phyloP scores from a whole-genome alignment of 1,140 invertebrate species.

The Procambarus clarkii region DNA sequence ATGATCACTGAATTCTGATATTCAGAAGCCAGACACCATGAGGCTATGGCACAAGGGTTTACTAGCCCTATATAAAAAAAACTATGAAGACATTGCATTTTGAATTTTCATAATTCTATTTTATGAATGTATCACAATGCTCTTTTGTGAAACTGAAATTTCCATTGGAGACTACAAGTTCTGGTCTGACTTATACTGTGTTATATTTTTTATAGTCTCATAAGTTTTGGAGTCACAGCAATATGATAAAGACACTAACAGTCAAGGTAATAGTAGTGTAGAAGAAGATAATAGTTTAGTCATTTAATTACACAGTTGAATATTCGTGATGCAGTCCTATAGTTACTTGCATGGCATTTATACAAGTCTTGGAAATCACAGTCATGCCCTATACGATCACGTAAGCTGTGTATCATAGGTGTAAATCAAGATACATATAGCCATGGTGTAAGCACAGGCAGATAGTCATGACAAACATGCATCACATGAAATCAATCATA shows the following conservation, averaged over 20 bases:
- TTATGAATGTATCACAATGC: too few species aligned
- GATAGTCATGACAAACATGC: neutral
- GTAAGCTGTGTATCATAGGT: too few species aligned
- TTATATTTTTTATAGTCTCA: too few species aligned
- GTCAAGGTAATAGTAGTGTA: neutral
- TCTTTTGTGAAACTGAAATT: too few species aligned
- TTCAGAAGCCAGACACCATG: neutral
- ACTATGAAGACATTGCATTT: too few species aligned
- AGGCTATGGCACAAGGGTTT: neutral
- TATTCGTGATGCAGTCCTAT: neutral
- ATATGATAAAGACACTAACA: neutral
- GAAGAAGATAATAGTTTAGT: neutral
- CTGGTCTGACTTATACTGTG: too few species aligned
- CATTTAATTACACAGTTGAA: neutral
- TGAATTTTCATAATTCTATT: too few species aligned
- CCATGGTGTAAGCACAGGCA: neutral
- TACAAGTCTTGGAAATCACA: neutral
- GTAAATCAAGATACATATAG: too few species aligned
- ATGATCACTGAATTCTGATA: neutral
- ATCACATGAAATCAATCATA: neutral
- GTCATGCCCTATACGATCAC: too few species aligned
- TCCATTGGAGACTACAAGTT: too few species aligned
- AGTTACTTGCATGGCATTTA: neutral
- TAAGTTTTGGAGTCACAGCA: too few species aligned
- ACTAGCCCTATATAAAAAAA: too few species aligned